A percentile compares a stretch with the other conserved stretches of the same genome.
These are phyloP conservation scores for Engystomops pustulosus DNA, from an alignment of 2,113 vertebrate species.

Conservation along the genomic window DNA sequence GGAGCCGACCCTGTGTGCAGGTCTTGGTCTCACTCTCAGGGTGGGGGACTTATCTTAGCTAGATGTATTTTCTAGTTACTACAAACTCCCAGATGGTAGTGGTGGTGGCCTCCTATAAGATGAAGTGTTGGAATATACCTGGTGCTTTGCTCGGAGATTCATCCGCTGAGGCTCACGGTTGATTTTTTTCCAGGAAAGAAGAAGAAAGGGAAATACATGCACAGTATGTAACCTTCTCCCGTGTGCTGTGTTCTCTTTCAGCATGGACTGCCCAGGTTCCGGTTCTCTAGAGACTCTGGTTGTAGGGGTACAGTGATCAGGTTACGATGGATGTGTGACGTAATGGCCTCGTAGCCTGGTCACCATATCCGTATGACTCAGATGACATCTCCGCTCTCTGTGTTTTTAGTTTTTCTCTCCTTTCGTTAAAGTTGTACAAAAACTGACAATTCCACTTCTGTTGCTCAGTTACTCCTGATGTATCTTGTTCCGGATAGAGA, in stretches of 20 bases:
- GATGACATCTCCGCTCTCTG: constrained; percentile 56
- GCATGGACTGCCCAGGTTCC: constrained; percentile 63
- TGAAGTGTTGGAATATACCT: background rate
- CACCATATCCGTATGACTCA: constrained; percentile 70
- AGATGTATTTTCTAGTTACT: no score
- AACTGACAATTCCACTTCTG: background rate
- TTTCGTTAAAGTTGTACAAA: background rate
- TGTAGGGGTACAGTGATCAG: constrained; percentile 74
- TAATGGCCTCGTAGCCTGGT: constrained; percentile 69
- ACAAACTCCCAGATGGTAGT: background rate
- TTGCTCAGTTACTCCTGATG: background rate
- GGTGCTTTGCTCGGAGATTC: background rate
- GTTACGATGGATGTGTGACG: constrained; percentile 70
- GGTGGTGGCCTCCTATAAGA: background rate
- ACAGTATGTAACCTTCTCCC: constrained; percentile 73
- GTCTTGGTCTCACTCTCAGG: no score
- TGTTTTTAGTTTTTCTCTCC: background rate
- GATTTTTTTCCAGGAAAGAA: constrained; percentile 75
- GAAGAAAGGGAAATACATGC: constrained; percentile 76
- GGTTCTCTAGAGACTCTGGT: constrained; percentile 65
- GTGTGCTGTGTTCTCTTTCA: constrained; percentile 61
- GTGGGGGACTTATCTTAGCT: no score
- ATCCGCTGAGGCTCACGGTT: constrained; percentile 24
- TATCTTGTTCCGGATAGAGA: background rate
- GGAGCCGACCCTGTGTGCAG: no score